Base-by-base conservation (phyloP, 2,888 invertebrate species). In the Himalopsyche japonica region DNA sequence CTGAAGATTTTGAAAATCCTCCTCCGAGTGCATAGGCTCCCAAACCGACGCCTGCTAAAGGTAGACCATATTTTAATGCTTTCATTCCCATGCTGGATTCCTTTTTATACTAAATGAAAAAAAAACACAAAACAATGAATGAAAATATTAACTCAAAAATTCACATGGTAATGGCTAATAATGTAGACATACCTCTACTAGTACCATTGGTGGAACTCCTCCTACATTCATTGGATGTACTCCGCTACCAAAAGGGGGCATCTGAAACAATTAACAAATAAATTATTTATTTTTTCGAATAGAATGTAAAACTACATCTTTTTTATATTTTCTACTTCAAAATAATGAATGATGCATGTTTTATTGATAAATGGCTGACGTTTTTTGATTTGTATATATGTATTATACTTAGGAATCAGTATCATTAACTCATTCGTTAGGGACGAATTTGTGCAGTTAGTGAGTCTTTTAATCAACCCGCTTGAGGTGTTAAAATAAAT, bases 1-100 rank as follows among this genome's bases (percentile, higher is more conserved):
- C 80, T 3, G 76, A 70, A 30, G 47, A 24, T 15, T 64, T 27
- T 30, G 84, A 84, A 88, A 93, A 91, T 0, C 92, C 92, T 5
- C 93, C 93, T 0, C 91, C 92, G 3, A 93, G 88, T 18, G 93
- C 93, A 88, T 93, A 94, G 0, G 93, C 93, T 0, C 93, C 94
- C 0, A 94, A 89, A 0, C 93, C 94, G 0, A 92, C 92, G 0
- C 91, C 91, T 30, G 90, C 91, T 7, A 90, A 82, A 0, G 91
- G 91, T 82, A 91, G 79, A 18, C 91, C 91, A 87, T 91, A 91
- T 87, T 91, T 91, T 85, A 91, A 84, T 5, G 90, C 89, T 86
- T 91, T 92, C 81, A 90, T 91, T 87, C 91, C 92, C 88, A 91
- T 88, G 70, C 90, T 92, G 87, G 85, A 84, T 0, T 89, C 87